These are phyloP conservation scores for Phalera bucephala DNA, from an alignment of 2,888 invertebrate species.

Conservation along the genomic window DNA sequence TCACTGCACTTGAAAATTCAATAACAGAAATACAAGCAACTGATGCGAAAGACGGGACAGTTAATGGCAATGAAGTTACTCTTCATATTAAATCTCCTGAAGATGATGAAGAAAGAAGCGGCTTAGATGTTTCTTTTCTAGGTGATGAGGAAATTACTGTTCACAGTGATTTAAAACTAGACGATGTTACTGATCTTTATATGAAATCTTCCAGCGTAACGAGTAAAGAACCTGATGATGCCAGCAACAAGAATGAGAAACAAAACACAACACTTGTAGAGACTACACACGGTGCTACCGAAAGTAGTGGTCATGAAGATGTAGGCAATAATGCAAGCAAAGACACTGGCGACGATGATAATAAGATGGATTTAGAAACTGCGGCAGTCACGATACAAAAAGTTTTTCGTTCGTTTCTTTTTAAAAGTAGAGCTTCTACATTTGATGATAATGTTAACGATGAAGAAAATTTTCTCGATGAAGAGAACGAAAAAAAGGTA, in stretches of 20 bases:
- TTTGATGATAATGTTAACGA: conserved; percentile 62
- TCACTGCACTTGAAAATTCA: conserved; percentile 15
- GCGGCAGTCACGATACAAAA: conserved; percentile 83
- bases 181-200: conserved; percentile 1
- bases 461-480: conserved; percentile 46
- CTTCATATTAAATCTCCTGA: background rate
- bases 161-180: conserved; percentile 3
- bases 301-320: background rate
- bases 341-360: conserved; percentile 21
- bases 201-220: conserved; percentile 3
- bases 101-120: conserved; percentile 1
- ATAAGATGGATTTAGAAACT: conserved; percentile 73
- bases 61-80: background rate
- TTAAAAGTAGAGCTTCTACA: conserved; percentile 70
- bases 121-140: background rate
- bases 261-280: background rate
- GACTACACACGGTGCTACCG: background rate
- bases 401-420: conserved; percentile 77
- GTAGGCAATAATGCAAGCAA: background rate
- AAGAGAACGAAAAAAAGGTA: conserved; percentile 52
- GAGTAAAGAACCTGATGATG: background rate
- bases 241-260: background rate
- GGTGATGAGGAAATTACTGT: background rate
- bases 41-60: background rate
- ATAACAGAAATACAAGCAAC: conserved; percentile 1